Evolutionary conservation across 2,888 invertebrate genomes (phyloP).

Genomic region (Protonemura montana): DNA sequence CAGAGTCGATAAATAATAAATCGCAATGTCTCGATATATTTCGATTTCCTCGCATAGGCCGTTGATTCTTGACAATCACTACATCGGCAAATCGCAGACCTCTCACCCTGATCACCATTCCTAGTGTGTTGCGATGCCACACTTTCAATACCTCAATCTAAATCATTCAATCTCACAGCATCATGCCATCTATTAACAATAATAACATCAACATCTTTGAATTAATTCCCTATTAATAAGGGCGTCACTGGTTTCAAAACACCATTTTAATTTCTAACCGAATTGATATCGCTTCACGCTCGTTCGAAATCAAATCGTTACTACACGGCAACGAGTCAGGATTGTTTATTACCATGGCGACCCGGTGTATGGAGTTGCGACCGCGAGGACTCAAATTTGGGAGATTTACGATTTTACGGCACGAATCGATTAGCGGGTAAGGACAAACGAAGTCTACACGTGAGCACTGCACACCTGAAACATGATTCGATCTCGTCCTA

Average conservation of each 20-base stretch:
- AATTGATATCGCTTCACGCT: background rate
- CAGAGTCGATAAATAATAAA: too few relatives aligned
- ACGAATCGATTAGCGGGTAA: slow-evolving; percentile 15
- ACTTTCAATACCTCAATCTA: background rate
- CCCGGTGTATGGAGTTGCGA: background rate
- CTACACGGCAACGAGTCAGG: background rate
- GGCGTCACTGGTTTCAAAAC: background rate
- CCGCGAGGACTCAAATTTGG: background rate
- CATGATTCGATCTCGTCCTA: background rate
- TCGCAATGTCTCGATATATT: too few relatives aligned
- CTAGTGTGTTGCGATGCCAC: background rate
- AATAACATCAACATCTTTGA: background rate
- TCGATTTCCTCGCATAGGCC: background rate
- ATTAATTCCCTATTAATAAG: background rate
- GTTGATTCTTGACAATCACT: background rate
- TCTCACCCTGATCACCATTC: background rate
- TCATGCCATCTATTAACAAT: background rate
- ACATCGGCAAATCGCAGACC: background rate
- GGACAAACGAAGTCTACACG: too few relatives aligned
- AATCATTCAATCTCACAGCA: background rate
- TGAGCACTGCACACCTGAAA: background rate
- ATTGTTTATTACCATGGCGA: background rate
- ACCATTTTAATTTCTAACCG: background rate
- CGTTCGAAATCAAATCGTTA: slow-evolving; percentile 9
- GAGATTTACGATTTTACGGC: slow-evolving; percentile 20